Base-by-base conservation (phyloP, 2,888 invertebrate genomes). In the Euplagia quadripunctaria region DNA sequence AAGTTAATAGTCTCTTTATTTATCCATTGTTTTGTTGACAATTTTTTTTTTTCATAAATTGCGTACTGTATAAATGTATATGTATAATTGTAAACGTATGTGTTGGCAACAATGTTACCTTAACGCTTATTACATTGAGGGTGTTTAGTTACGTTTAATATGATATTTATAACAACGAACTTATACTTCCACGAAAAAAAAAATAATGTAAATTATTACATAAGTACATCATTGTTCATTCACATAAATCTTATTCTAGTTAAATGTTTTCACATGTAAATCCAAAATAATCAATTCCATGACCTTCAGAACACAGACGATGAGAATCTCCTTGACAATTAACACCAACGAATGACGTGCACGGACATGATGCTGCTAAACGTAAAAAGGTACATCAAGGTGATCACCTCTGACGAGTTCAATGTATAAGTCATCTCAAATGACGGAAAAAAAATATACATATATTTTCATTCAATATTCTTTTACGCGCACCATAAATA, bases 301-400 rank as follows among this genome's bases (percentile, higher is more conserved):
- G 73, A 79, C 81, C 76, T 81, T 79, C 67, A 77, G 16, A 73
- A 71, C 64, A 17, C 52, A 64, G 9, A 64, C 72, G 68, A 74
- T 72, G 68, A 73, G 69, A 74, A 79, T 78, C 71, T 72, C 65
- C 68, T 76, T 73, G 66, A 64, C 68, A 79, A 82, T 78, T 79
- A 84, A 66, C 69, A 72, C 20, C 68, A 72, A 74, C 72, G 51
- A 77, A 75, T 75, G 55, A 82, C 76, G 70, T 70, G 42, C 55
- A 17, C 76, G 74, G 77, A 73, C 67, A n/a, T 77, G 77, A 76
- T 63, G 64, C 72, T 69, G 64, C 74, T 69, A 76, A 73, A 78
- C 41, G 65, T 71, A 68, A 74, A 73, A 73, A 74, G 64, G 17
- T 73, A 64, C 42, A 74, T 77, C 77, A 82, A 82, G 82, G 82